Evolutionary conservation across 2,888 invertebrate species (phyloP).

Genomic region (Drosophila colorata): DNA sequence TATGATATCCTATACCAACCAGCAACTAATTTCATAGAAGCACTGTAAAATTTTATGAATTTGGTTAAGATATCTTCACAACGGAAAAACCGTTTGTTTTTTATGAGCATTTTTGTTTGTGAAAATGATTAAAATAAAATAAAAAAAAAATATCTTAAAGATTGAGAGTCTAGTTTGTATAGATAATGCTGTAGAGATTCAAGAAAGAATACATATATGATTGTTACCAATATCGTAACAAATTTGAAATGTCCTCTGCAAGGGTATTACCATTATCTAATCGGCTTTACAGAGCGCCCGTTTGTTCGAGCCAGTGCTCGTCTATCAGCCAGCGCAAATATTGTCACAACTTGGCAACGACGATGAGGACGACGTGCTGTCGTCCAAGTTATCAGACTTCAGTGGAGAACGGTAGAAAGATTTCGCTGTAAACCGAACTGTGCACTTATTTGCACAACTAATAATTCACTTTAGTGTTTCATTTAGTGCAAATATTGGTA

Average conservation of each 20-base stretch:
- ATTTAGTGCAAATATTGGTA: constrained; percentile 63
- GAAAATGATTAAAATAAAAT: too few relatives aligned
- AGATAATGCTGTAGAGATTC: too few relatives aligned
- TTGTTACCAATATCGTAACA: neutral
- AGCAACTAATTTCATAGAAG: too few relatives aligned
- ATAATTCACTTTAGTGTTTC: constrained; percentile 78
- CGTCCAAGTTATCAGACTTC: constrained; percentile 39
- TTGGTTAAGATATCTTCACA: too few relatives aligned
- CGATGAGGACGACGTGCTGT: constrained; percentile 11
- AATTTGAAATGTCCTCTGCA: neutral
- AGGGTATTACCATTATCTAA: constrained; percentile 23
- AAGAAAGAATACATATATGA: neutral
- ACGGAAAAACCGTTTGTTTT: too few relatives aligned
- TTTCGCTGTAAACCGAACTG: constrained; percentile 58
- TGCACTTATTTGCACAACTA: constrained; percentile 75
- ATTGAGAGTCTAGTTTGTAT: neutral
- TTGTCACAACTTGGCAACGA: constrained; percentile 59
- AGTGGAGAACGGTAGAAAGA: constrained; percentile 23
- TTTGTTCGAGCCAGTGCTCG: neutral
- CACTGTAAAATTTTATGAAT: too few relatives aligned
- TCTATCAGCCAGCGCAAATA: constrained; percentile 53
- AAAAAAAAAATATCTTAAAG: neutral
- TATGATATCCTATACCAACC: too few relatives aligned
- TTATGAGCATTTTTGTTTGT: too few relatives aligned
- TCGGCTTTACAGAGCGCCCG: constrained; percentile 8